Evolutionary conservation across 2,797 vertebrate genomes (phyloP), one percentile per base, ranked within the genome.

Genomic region (Loriculus beryllinus): DNA sequence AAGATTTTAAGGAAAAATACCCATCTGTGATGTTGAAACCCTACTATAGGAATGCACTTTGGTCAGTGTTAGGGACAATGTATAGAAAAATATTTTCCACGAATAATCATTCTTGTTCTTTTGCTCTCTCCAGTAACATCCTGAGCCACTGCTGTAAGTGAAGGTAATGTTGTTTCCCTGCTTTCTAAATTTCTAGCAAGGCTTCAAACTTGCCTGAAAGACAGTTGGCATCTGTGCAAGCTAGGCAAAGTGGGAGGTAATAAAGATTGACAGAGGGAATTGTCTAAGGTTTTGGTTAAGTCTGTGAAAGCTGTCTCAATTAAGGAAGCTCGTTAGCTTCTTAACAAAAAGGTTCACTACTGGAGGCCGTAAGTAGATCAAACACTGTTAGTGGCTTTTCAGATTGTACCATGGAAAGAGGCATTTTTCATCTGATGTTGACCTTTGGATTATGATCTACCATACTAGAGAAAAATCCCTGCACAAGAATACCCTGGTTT

Each of bases 261-360:
- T 65, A 85, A 20, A 78, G 82, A 83, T 4, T 90, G 85, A 86
- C 79, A 84, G 49, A 90, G 35, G n/a, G 60, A 89, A 77, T 90
- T 88, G 21, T 75, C 82, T 86, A 71, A 90, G 76, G 42, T 90
- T 94, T 93, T 88, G 47, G 62, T 28, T 86, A 81, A 90, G 40
- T 60, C 52, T 91, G 21, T 25, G 78, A 76, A 35, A 88, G 9
- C 23, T 72, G 40, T 88, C 65, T 92, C 70, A 93, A 43, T 91
- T 81, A 85, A 78, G 6, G n/a, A 47, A 65, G 23, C 75, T 71
- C 64, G 12, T 81, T 72, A 86, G 23, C 18, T 65, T 59, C 43
- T 93, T n/a, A 74, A 72, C 23, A 84, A 79, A 87, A 76, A 2
- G 6, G 5, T 48, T 91, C 31, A 12, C 6, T 81, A 26, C 28